Evolutionary conservation across 2,113 vertebrate species (phyloP).

Genomic region (Colossoma macropomum): DNA sequence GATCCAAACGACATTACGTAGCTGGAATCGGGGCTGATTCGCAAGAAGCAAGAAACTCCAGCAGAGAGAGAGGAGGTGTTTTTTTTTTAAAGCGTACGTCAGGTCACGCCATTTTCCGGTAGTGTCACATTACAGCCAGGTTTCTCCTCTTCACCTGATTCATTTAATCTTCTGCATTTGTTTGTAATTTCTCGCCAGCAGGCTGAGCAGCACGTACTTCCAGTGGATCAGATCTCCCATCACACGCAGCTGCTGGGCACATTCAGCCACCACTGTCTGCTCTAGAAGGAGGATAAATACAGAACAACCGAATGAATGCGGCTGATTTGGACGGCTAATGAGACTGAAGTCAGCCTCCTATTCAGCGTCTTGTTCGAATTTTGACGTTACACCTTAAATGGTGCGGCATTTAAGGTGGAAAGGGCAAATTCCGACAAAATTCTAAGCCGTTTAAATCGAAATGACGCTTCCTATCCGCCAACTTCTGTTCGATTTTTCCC

Average conservation of each 20-base stretch:
- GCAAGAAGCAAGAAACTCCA: not conserved
- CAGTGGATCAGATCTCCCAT: conserved; percentile 69
- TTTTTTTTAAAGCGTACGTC: not conserved
- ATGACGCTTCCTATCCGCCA: too few species aligned
- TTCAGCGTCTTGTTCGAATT: too few species aligned
- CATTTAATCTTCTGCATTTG: conserved; percentile 54
- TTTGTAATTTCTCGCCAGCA: conserved; percentile 65
- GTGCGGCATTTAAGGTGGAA: too few species aligned
- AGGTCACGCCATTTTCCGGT: not conserved
- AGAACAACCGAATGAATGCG: too few species aligned
- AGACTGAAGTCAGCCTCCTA: too few species aligned
- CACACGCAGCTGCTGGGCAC: conserved; percentile 61
- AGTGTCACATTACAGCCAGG: not conserved
- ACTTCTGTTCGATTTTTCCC: too few species aligned
- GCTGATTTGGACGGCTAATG: too few species aligned
- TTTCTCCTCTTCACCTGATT: conserved; percentile 28
- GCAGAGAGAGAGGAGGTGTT: not conserved
- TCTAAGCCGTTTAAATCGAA: too few species aligned
- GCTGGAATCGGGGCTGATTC: not conserved
- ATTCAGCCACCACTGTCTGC: conserved; percentile 19
- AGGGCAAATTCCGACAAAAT: too few species aligned
- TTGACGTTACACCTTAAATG: too few species aligned
- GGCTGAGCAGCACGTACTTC: conserved; percentile 68
- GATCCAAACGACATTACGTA: not conserved
- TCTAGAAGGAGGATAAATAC: conserved; percentile 33